Evolutionary conservation across 2,113 vertebrate genomes (phyloP), one percentile per base, ranked within the genome.

Genomic region (Heterocephalus glaber): DNA sequence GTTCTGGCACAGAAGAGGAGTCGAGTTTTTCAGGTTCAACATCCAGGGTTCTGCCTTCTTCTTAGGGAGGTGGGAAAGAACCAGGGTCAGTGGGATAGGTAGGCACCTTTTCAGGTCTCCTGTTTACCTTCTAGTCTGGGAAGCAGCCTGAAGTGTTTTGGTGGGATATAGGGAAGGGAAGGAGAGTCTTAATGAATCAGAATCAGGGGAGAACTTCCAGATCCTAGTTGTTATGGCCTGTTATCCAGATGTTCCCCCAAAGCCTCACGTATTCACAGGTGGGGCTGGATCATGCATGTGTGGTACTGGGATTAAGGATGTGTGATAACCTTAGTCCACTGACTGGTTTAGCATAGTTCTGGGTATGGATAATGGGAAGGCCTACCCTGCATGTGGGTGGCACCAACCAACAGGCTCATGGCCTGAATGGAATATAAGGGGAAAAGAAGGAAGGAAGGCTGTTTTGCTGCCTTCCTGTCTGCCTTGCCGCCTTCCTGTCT

Each of bases 201-300:
- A 94, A 77, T 61, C 60, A 77, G 72, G 33, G 83, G 52, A 91
- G 56, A 94, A 88, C 44, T 96, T 76, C 77, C 30, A 44, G 81
- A 74, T 85, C 66, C 80, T 63, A 74, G 38, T 24, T 72, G 38
- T 44, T 38, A 72, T 44, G 22, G 20, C 22, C 38, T 44, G 38
- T n/a, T 72, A 24, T 13, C 38, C 44, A 70, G 19, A 38, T 70
- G n/a, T 22, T 70, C 68, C n/a, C 8, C 19, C 68, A 70, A 70
- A 22, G 20, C 70, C 38, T 72, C 70, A 26, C 5, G 58, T 7
- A 5, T 60, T 20, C 58, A 60, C 20, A 60, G 58, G 58, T 60
- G 58, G 58, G 58, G 20, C 58, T 60, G 58, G 58, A 60, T 60
- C 17, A 60, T 60, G 58, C 7, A 5, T 60, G 17, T 60, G 58